Evolutionary conservation across 2,797 vertebrate genomes (phyloP), one percentile per base, ranked within the genome.

Genomic region (Anguilla obscura): DNA sequence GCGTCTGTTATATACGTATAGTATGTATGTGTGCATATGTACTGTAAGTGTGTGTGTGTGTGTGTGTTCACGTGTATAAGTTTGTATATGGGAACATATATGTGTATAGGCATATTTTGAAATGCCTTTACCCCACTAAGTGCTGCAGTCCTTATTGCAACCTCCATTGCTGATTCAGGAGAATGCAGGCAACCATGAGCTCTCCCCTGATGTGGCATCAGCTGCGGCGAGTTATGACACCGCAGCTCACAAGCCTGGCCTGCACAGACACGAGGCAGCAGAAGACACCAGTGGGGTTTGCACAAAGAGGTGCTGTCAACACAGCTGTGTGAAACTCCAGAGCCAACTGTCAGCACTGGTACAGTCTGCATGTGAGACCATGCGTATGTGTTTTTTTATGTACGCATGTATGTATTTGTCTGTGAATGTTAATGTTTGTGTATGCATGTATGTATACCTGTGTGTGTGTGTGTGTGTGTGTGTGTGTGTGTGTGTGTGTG

Each of bases 81-180:
- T 80, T 86, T 84, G 84, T 86, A 7, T 36, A 56, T 58, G n/a
- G 45, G 86, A 48, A 69, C 14, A 21, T 33, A 27, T 83, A 36
- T 86, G 83, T 45, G 63, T 79, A 56, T 2, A 14, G 14, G 12
- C 14, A 18, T 56, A 14, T 56, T 56, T 56, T 56, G 2, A 56
- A 56, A 56, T 56, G 12, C 12, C 54, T 56, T 56, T 56, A 16
- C 14, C 54, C 12, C 54, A 9, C 9, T 14, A 56, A 14, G 12
- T 56, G 54, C 50, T 52, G 50, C 10, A 10, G 50, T 52, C 7
- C 6, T 52, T 52, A 52, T 52, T 10, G 50, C 50, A 10, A 1
- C 50, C 50, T 52, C 50, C 50, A 52, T 52, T 52, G 50, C 50
- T 0, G 50, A 52, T 52, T 7, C 50, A 52, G 50, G 76, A 45